phyloP scores from a whole-genome alignment of 2,888 invertebrate species.

The Drosophila lacicola region DNA sequence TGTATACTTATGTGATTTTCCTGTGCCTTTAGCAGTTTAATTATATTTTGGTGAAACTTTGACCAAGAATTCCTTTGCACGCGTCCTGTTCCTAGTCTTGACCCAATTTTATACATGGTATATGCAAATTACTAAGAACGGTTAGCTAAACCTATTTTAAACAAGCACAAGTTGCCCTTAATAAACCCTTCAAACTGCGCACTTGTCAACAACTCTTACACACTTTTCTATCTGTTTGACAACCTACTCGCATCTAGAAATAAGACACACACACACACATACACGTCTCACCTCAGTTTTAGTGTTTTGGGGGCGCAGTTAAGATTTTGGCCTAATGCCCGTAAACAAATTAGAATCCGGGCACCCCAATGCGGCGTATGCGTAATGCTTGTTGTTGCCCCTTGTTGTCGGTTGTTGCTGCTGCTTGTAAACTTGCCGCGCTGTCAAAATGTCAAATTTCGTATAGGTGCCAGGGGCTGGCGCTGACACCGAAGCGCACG shows the following conservation, averaged over 20 bases:
- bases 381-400: conserved; percentile 62
- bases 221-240: conserved; percentile 33
- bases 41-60: too few relatives aligned
- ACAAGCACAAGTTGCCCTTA: conserved; percentile 13
- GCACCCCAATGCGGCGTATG: conserved; percentile 64
- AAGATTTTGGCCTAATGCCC: conserved; percentile 65
- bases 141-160: conserved; percentile 8
- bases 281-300: conserved; percentile 46
- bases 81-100: too few relatives aligned
- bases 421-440: conserved; percentile 67
- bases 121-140: conserved; percentile 2
- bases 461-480: conserved; percentile 36
- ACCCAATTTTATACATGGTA: too few relatives aligned
- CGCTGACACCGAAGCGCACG: conserved; percentile 25
- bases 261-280: conserved; percentile 14
- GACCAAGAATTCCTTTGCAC: too few relatives aligned
- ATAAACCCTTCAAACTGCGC: conserved; percentile 26
- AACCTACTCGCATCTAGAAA: conserved; percentile 8
- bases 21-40: too few relatives aligned
- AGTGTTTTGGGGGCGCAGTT: conserved; percentile 41
- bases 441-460: conserved; percentile 77
- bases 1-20: too few relatives aligned
- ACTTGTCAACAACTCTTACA: conserved; percentile 19
- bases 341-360: conserved; percentile 73
- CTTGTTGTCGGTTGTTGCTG: conserved; percentile 33